Conservation (phyloP, 1,140 invertebrate species). For the Danaus plexippus region DNA sequence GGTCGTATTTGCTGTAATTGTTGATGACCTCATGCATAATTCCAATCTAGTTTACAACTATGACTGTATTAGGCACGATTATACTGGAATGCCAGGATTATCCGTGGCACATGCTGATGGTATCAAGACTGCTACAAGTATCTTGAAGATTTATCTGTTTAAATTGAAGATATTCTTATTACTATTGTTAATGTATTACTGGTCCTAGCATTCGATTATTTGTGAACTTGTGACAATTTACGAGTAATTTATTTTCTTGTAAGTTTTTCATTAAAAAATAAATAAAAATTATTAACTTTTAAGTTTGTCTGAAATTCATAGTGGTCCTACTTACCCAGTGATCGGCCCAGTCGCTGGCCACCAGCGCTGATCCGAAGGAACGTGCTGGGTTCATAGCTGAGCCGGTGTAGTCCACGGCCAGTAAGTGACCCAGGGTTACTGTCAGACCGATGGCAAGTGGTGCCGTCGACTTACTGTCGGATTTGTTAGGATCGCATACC, state of each 20-base stretch:
- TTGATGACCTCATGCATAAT: conserved; percentile 5
- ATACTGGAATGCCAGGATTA: no score
- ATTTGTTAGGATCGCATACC: conserved; percentile 73
- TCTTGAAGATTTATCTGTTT: no score
- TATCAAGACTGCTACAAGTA: no score
- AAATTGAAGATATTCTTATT: no score
- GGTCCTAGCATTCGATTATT: no score
- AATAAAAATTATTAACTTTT: no score
- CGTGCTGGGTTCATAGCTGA: conserved; percentile 93
- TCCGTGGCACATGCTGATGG: no score
- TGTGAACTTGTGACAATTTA: no score
- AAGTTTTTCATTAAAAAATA: no score
- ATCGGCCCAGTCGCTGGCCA: conserved; percentile 78
- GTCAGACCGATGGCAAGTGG: conserved; percentile 92
- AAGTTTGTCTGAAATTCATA: no score
- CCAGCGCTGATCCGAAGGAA: conserved; percentile 87
- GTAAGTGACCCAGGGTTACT: conserved; percentile 89
- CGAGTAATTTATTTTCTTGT: no score
- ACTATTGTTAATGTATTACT: no score
- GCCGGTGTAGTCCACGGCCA: conserved; percentile 87
- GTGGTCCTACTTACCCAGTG: conserved; percentile 81
- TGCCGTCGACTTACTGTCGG: conserved; percentile 84
- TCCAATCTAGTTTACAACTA: conserved; percentile 8
- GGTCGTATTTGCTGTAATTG: conserved; percentile 5
- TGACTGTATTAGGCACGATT: conserved; percentile 13